Base-by-base conservation (phyloP, 2,113 vertebrate species). In the Microcebus griseorufus region DNA sequence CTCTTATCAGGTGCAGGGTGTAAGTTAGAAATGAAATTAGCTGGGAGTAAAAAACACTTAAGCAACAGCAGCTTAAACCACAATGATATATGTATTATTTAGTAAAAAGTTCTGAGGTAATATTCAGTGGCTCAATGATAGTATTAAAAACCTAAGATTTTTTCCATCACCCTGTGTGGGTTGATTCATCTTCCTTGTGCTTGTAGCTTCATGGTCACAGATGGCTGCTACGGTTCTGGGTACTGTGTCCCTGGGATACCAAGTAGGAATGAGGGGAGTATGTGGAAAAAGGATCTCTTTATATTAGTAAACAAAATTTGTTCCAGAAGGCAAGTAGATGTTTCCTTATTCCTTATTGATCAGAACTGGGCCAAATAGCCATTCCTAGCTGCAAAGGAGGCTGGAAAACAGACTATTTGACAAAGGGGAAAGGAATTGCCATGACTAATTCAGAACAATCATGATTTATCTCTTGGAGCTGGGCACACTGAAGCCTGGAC, bases 51-150 rank as follows among this genome's bases (percentile, higher is more conserved):
- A 10, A 81, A 78, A 93, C 83, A 37, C 7, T 5, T 60, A 88
- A 58, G 20, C 42, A 79, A 70, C 3, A 84, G 42, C 25, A 93
- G 70, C 75, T 95, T 92, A 72, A 72, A 45, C 62, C 27, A 65
- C 93, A 88, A 81, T 67, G 73, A 84, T 27, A 53, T 51, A 29
- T 27, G 27, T 39, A 60, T 96, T 88, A 83, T 42, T 34, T 60
- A 90, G 81, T 51, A 94, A 92, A 88, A 88, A 34, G 27, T 81
- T 83, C 51, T 53, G 37, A 62, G 62, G 60, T 93, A 78, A 67
- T 42, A 82, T 88, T 72, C 34, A 73, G 17, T 90, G 42, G 32
- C 64, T 94, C 32, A 78, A 42, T 76, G 64, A 58, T 80, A 88
- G 22, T 69, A 90, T 88, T 87, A 82, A 83, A 73, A 53, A 62